Evolutionary conservation across 2,888 invertebrate species (phyloP).

Genomic region (Boloria selene): DNA sequence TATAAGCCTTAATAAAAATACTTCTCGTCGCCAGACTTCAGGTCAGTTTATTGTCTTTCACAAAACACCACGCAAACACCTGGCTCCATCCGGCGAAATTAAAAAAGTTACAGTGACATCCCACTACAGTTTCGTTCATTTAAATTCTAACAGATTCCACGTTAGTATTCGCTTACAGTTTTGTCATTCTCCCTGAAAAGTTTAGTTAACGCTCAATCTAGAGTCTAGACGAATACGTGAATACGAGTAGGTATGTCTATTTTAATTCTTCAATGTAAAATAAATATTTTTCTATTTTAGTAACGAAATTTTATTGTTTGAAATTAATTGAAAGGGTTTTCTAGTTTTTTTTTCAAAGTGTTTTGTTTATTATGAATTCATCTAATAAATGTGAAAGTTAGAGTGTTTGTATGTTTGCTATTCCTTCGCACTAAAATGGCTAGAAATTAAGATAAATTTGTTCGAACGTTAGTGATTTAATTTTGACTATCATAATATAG

Average conservation of each 20-base stretch:
- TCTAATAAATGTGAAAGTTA: no score
- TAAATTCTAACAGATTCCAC: conserved; percentile 73
- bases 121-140: conserved; percentile 55
- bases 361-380: no score
- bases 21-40: conserved; percentile 19
- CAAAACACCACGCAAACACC: conserved; percentile 61
- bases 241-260: conserved; percentile 8
- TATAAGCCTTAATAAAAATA: neutral
- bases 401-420: no score
- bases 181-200: conserved; percentile 56
- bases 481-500: no score
- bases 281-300: no score
- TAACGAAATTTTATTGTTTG: no score
- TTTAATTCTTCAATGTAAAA: neutral
- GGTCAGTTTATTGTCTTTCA: conserved; percentile 11
- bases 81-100: conserved; percentile 76
- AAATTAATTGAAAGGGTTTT: no score
- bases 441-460: no score
- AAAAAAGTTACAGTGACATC: conserved; percentile 76
- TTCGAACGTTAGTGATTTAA: no score
- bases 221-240: conserved; percentile 24
- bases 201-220: conserved; percentile 28
- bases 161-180: conserved; percentile 67
- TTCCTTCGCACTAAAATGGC: no score
- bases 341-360: no score